These are phyloP conservation scores for Biston stratarius DNA, from an alignment of 2,888 invertebrate genomes.

Conservation along the genomic window DNA sequence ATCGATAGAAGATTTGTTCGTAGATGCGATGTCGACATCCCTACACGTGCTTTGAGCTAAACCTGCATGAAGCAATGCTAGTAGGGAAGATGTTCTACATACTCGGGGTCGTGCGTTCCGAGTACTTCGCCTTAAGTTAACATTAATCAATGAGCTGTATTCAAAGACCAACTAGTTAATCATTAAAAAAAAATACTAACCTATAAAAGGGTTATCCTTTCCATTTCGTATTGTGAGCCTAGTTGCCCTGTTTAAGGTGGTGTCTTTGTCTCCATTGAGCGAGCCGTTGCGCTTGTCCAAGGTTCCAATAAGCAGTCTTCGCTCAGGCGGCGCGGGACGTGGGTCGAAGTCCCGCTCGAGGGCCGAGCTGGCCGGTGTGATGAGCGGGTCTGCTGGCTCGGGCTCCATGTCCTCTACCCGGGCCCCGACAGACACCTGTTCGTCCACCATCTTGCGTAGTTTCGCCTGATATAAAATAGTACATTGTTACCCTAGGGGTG, in stretches of 20 bases:
- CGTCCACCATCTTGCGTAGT: conserved; percentile 96
- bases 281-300: conserved; percentile 81
- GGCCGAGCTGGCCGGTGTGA: conserved; percentile 83
- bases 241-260: conserved; percentile 73
- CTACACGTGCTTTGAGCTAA: no score
- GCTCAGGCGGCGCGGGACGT: conserved; percentile 75
- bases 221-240: conserved; percentile 79
- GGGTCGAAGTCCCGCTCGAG: conserved; percentile 72
- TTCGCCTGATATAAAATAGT: conserved; percentile 86
- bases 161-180: no score
- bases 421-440: conserved; percentile 91
- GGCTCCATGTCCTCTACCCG: conserved; percentile 86
- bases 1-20: no score
- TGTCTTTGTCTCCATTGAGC: conserved; percentile 77
- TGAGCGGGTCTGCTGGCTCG: conserved; percentile 83
- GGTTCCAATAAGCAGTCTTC: conserved; percentile 76
- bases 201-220: conserved; percentile 82
- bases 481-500: no score
- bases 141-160: no score
- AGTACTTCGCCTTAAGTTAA: no score
- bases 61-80: no score
- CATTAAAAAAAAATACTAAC: conserved; percentile 58
- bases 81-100: no score
- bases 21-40: no score
- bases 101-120: no score